Percentiles rank a stretch among this genome's conserved stretches.
These are phyloP conservation scores for Aurelia aurita DNA, from an alignment of 30 jellyfish, hydroid and myxozoan genomes.

Conservation along the genomic window DNA sequence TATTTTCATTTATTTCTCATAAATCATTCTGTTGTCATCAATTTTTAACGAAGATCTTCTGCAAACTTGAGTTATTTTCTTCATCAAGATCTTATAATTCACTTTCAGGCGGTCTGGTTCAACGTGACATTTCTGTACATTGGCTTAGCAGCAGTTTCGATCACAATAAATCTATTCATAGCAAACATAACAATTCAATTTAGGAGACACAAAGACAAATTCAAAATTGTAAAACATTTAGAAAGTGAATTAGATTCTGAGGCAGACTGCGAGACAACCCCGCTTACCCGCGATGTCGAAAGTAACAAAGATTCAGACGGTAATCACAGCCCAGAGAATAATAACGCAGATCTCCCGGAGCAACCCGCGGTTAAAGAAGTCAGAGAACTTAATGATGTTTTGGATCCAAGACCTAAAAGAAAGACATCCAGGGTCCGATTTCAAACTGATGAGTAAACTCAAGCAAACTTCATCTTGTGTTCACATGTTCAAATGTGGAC, in stretches of 20 bases:
- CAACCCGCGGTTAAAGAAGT: neutral
- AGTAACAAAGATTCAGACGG: no score
- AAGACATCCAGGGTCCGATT: conserved; percentile 68
- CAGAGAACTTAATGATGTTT: neutral
- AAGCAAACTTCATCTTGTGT: no score
- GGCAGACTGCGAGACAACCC: conserved; percentile 84
- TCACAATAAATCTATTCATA: conserved; percentile 81
- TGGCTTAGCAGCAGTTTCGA: conserved; percentile 96
- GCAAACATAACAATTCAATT: conserved; percentile 88
- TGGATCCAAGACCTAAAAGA: conserved; percentile 27
- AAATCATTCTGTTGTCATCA: neutral
- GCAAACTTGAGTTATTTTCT: no score
- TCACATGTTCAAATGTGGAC: no score
- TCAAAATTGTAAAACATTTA: conserved; percentile 73
- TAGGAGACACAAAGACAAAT: conserved; percentile 81
- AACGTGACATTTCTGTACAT: conserved; percentile 86
- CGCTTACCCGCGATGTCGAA: conserved; percentile 56
- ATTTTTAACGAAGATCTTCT: neutral
- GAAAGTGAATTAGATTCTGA: conserved; percentile 85
- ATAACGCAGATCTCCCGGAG: neutral
- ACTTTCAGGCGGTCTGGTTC: conserved; percentile 91
- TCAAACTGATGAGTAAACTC: conserved; percentile 34
- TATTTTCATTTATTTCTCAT: neutral
- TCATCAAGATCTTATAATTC: neutral
- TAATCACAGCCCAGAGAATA: neutral